Evolutionary conservation across 1,140 invertebrate species (phyloP).

Genomic region (Bombus consobrinus): DNA sequence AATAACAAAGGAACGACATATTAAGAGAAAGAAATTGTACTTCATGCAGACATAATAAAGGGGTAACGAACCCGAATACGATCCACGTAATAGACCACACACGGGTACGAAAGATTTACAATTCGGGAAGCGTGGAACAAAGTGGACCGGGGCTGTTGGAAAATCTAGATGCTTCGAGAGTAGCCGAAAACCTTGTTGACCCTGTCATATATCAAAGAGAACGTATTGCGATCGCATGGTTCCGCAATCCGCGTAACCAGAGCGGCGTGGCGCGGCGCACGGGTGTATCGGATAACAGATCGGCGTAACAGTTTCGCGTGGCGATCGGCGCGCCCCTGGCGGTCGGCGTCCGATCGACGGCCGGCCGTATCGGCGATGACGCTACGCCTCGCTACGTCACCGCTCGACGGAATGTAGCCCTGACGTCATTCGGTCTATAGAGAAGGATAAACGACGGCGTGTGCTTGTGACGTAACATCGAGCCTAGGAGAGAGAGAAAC

Average conservation of each 20-base stretch:
- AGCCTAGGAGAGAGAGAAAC: constrained; percentile 61
- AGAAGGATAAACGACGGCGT: constrained; percentile 60
- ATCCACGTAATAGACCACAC: background rate
- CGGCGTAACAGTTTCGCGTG: constrained; percentile 55
- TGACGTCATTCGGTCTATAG: constrained; percentile 74
- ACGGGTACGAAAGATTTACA: background rate
- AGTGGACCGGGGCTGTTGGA: too few species aligned
- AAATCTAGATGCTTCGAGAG: background rate
- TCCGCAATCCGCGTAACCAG: constrained; percentile 16
- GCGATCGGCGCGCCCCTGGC: constrained; percentile 57
- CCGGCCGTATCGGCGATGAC: constrained; percentile 65
- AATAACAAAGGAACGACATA: too few species aligned
- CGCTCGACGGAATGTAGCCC: constrained; percentile 64
- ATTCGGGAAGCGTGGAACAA: background rate
- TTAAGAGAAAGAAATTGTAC: background rate
- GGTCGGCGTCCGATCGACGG: constrained; percentile 55
- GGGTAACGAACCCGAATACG: background rate
- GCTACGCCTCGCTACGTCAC: constrained; percentile 75
- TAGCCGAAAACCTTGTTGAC: constrained; percentile 4
- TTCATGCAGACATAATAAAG: background rate
- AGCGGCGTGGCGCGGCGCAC: background rate
- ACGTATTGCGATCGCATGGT: constrained; percentile 10
- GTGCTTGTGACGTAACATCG: constrained; percentile 59
- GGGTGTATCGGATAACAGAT: constrained; percentile 44
- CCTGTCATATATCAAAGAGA: constrained; percentile 18